A percentile compares a stretch with the other conserved stretches of the same genome.
These are phyloP conservation scores for Platycnemis pennipes DNA, from an alignment of 2,888 invertebrate species.

Conservation along the genomic window DNA sequence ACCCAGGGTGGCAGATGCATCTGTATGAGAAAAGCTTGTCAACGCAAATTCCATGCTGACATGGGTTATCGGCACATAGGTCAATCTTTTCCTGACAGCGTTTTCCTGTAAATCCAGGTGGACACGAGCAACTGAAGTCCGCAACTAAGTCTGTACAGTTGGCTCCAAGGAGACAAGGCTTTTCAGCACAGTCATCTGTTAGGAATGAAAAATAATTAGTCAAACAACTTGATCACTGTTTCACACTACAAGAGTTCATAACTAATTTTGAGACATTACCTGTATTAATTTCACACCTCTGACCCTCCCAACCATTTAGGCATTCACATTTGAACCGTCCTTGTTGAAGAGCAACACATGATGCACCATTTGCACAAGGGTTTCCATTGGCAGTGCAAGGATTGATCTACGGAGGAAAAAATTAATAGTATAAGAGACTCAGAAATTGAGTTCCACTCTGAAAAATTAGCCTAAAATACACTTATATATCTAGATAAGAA, in stretches of 20 bases:
- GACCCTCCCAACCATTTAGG: conserved; percentile 98
- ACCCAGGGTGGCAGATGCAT: conserved; percentile 95
- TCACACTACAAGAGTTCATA: background rate
- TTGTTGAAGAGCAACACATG: conserved; percentile 93
- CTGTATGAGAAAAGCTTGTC: conserved; percentile 93
- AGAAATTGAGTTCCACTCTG: background rate
- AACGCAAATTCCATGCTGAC: conserved; percentile 95
- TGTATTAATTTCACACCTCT: conserved; percentile 94
- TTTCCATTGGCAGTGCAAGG: conserved; percentile 94
- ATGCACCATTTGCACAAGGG: conserved; percentile 94
- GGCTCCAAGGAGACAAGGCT: conserved; percentile 93
- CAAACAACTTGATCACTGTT: background rate
- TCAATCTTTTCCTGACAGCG: conserved; percentile 97
- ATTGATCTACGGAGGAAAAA: conserved; percentile 85
- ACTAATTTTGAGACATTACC: conserved; percentile 73
- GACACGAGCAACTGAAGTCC: conserved; percentile 96
- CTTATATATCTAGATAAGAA: background rate
- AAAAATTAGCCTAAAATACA: background rate
- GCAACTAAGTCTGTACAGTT: conserved; percentile 96
- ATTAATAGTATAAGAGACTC: background rate
- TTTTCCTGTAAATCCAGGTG: conserved; percentile 96
- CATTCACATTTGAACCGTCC: conserved; percentile 97
- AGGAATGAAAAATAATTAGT: conserved; percentile 60
- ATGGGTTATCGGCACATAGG: conserved; percentile 93
- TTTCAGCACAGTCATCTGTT: conserved; percentile 94